Base-by-base conservation (phyloP, 2,888 invertebrate species). In the Megaustenia siamemsis region DNA sequence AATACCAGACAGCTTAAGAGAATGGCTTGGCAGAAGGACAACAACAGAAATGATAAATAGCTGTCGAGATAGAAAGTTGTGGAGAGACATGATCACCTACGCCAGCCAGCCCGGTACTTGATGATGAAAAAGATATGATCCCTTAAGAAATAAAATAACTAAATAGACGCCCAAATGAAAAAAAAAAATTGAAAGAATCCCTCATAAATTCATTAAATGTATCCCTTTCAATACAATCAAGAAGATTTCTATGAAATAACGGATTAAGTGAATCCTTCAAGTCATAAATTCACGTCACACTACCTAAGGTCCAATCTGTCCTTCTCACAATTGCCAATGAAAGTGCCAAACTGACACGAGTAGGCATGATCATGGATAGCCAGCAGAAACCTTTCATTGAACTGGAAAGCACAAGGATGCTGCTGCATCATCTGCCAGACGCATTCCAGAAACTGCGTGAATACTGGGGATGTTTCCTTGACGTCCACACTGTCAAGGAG, bases 361-460 rank as follows among this genome's bases (percentile, higher is more conserved):
- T 98, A 98, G 56, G 98, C 97, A 94, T 99, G 98, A 94, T 99
- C 99, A 93, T 99, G 99, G 43, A 99, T 95, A 8, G 97, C 97
- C 86, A 99, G 95, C 88, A 99, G 95, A 94, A 98, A 99, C 32
- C 96, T 95, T 94, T 99, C 99, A 94, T 99, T 99, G 94, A 99
- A 99, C 95, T 99, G 98, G 95, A 99, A 99, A 45, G 97, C 97
- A 92, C 91, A 89, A 6, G 93, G 93, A 86, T 98, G 96, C 94
- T 99, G 98, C 71, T 93, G 91, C 86, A 93, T 94, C 82, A 95
- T 91, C 91, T 95, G 95, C 98, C 98, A 99, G 0, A 99, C 98
- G 93, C 98, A 97, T 94, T 99, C 99, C 88, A 99, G 96, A 95
- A 99, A 99, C 94, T 99, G 99, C 5, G 99, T 96, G 94, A 99